Conservation (phyloP, 2,797 vertebrate genomes). For the Distichodus sexfasciatus region DNA sequence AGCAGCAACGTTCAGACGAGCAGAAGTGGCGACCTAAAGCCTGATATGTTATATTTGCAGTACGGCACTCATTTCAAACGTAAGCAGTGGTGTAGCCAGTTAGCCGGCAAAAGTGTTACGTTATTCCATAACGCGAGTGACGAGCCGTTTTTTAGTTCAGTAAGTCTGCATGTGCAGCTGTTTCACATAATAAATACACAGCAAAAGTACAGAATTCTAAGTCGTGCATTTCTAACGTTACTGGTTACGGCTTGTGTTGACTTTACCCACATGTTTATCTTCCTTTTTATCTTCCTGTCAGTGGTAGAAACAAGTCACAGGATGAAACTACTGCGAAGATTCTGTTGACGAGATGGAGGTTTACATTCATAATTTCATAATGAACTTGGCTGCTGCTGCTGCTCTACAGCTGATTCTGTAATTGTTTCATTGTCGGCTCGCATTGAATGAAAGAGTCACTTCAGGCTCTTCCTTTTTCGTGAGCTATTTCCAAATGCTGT, state of each 20-base stretch:
- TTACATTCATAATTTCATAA: not conserved
- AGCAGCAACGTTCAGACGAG: not conserved
- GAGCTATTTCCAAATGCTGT: too few relatives aligned
- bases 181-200: too few relatives aligned
- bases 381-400: too few relatives aligned
- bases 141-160: too few relatives aligned
- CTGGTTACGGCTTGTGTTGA: not conserved
- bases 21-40: not conserved
- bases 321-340: not conserved
- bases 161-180: not conserved
- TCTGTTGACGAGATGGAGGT: not conserved
- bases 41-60: not conserved
- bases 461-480: not conserved
- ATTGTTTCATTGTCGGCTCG: not conserved
- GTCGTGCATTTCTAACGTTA: too few relatives aligned
- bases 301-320: not conserved
- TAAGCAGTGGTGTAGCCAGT: not conserved
- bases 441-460: not conserved
- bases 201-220: too few relatives aligned
- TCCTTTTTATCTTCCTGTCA: constrained; percentile 16
- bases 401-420: not conserved
- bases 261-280: constrained; percentile 39
- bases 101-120: not conserved
- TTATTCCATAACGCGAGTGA: not conserved
- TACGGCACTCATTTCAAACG: not conserved